Percentiles rank a stretch among this genome's conserved stretches.
Conservation (phyloP, 2,113 vertebrate genomes). For the Mirza zaza region DNA sequence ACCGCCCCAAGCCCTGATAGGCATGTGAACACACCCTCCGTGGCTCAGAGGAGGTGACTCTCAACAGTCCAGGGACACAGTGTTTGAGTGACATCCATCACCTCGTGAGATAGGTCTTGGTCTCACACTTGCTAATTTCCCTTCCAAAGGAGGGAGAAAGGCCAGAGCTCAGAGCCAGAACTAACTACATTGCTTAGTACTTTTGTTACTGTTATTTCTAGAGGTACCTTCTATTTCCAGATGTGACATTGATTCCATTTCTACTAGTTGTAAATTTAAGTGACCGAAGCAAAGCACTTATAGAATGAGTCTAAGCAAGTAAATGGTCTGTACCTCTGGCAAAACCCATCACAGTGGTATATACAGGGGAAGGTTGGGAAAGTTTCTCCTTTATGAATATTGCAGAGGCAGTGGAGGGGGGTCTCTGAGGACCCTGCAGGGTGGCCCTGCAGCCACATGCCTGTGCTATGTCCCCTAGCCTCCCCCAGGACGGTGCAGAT, state of each 20-base stretch:
- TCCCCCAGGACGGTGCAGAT: not conserved
- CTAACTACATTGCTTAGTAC: not conserved
- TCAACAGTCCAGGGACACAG: rapidly evolving
- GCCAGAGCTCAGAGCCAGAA: not conserved
- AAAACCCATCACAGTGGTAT: not conserved
- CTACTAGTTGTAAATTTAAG: not conserved
- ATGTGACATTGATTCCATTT: not conserved
- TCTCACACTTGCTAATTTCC: not conserved
- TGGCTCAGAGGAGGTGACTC: not conserved
- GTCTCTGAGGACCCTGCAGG: not conserved
- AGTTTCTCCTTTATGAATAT: not conserved
- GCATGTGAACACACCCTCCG: rapidly evolving
- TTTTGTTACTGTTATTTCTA: not conserved
- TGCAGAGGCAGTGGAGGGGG: not conserved
- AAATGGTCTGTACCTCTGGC: not conserved
- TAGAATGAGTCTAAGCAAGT: not conserved
- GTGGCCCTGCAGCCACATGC: not conserved
- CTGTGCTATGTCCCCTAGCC: not conserved
- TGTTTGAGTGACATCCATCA: not conserved
- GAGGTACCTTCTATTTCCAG: not conserved
- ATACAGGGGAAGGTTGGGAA: not conserved
- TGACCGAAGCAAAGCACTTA: not conserved
- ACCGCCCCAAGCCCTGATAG: too few species aligned
- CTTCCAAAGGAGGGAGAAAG: not conserved
- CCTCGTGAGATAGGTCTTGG: rapidly evolving